Conservation (phyloP, 2,888 invertebrate species). For the Aromia moschata region DNA sequence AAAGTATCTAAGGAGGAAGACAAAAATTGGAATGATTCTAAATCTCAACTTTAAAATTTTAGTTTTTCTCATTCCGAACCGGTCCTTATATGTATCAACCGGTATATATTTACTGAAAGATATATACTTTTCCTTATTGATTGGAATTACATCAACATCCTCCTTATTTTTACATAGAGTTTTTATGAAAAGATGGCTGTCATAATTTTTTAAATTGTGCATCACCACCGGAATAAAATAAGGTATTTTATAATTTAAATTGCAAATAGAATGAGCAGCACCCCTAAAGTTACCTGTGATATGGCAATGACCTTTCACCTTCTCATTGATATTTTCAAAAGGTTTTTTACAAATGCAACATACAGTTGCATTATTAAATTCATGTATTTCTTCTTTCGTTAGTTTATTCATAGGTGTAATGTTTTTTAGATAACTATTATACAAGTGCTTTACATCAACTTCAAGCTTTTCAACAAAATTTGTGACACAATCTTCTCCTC, state of each 20-base stretch:
- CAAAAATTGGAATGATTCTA: neutral
- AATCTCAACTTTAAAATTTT: neutral
- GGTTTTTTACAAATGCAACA: constrained; percentile 21
- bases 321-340: constrained; percentile 2
- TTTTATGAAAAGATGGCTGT: neutral
- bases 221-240: neutral
- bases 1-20: neutral
- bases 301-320: constrained; percentile 18
- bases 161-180: neutral
- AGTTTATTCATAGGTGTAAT: constrained; percentile 15
- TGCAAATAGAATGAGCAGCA: neutral
- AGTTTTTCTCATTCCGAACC: neutral
- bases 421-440: constrained; percentile 15
- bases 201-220: neutral
- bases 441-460: constrained; percentile 6
- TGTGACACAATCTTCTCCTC: constrained; percentile 19
- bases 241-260: constrained; percentile 8
- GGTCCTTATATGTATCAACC: neutral
- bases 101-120: neutral
- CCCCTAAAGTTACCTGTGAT: constrained; percentile 4
- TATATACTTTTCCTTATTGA: constrained; percentile 5
- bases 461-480: constrained; percentile 13
- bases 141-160: constrained; percentile 1
- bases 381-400: neutral
- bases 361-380: constrained; percentile 15